Base-by-base conservation (phyloP, 2,888 invertebrate species). In the Lagria hirta region DNA sequence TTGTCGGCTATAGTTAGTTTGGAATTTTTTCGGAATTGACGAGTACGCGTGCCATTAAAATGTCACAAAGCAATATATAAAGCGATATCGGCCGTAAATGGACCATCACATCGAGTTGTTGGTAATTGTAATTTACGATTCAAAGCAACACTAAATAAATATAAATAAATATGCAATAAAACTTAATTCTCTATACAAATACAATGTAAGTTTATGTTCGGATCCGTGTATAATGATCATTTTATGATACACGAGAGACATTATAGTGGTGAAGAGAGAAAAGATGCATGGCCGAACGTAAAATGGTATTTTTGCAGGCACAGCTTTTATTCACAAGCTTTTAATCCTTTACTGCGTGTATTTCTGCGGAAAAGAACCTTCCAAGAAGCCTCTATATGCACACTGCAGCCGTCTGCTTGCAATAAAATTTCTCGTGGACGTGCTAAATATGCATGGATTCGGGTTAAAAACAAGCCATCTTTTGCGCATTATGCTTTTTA, bases 121-220 rank as follows among this genome's bases (percentile, higher is more conserved):
- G 42, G 44, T 50, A 50, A 50, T 50, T 50, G 50, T 50, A 48
- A 50, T 50, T 50, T 50, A 50, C 41, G 50, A 50, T 44, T 44
- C 36, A 44, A 43, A 37, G 34, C 33, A 48, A 38, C 46, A 41
- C 36, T 49, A 49, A 49, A 49, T 49, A 49, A 45, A 45, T 48
- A 45, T 48, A 47, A 41, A 46, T 44, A 44, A 50, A 50, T 47
- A 47, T 47, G 44, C 43, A 44, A 50, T 60, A 58, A 60, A 60
- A 58, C 56, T 55, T 60, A 58, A 60, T 60, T 58, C 55, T 52
- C 60, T 57, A 58, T 60, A 59, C 54, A 61, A 60, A 59, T 60
- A 61, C 59, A 60, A 54, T 58, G 61, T 61, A 61, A 52, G 55
- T 61, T 61, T 58, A 61, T 55, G 58, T 51, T 52, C 56, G 49